Evolutionary conservation across 2,888 invertebrate genomes (phyloP).

Genomic region (Gryllus longicercus): DNA sequence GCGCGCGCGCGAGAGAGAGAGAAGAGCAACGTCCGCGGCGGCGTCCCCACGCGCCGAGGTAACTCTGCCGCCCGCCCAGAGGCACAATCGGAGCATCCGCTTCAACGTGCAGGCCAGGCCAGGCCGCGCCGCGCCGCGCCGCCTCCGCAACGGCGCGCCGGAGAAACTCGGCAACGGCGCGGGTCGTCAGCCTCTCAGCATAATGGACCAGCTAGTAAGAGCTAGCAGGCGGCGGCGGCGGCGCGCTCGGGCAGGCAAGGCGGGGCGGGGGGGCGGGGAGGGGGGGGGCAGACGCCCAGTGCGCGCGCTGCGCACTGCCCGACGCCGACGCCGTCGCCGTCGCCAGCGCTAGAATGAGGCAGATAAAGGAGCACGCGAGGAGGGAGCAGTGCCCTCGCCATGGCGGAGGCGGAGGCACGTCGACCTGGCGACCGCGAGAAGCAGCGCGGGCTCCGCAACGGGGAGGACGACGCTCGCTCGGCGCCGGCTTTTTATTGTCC

Average conservation of each 20-base stretch:
- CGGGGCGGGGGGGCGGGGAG: not conserved
- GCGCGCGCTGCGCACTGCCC: not conserved
- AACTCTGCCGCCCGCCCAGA: not conserved
- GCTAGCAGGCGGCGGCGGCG: not conserved
- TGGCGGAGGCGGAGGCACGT: not conserved
- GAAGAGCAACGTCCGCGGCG: too few species aligned
- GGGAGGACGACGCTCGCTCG: too few species aligned
- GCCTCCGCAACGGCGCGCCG: not conserved
- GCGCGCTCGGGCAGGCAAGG: not conserved
- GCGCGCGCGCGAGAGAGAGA: too few species aligned
- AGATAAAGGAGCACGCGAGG: not conserved
- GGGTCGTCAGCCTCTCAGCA: conserved; percentile 17
- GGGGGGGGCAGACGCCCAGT: not conserved
- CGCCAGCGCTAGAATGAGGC: not conserved
- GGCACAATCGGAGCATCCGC: conserved; percentile 11
- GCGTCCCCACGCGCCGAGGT: too few species aligned
- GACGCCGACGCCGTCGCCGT: not conserved
- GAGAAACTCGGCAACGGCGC: conserved; percentile 5
- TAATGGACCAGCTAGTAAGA: not conserved
- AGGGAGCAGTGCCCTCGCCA: not conserved
- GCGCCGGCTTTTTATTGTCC: too few species aligned
- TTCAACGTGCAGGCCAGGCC: not conserved
- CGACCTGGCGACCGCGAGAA: too few species aligned
- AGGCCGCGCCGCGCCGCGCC: not conserved
- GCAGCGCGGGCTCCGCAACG: too few species aligned